Base-by-base conservation (phyloP, 2,797 vertebrate genomes). In the Microctenopoma stevenorrisi region DNA sequence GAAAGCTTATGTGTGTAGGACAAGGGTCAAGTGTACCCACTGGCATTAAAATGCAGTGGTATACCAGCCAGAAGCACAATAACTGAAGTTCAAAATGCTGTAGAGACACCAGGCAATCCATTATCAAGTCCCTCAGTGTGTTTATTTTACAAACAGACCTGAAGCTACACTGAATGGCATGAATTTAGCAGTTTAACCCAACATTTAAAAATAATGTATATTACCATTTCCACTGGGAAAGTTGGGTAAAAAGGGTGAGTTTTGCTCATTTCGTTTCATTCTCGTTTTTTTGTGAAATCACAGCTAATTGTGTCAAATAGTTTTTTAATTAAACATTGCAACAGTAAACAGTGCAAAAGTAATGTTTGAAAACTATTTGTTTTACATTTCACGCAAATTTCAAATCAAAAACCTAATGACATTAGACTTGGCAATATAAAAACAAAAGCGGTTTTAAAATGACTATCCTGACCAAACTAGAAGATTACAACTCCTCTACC, bases 21-120 rank as follows among this genome's bases (percentile, higher is more conserved):
- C 55, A 69, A 61, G 37, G 57, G 72, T 86, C 78, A 83, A 83
- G 64, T 71, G 37, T 59, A 56, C 56, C 74, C 60, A 54, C 30
- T 48, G 61, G 78, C 56, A 78, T 76, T 68, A 68, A 82, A 82
- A 77, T 68, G 64, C 59, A 73, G 56, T 14, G 65, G 46, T 30
- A 42, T 58, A 81, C 65, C 79, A 62, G 74, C 72, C 79, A 57
- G 72, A 74, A 25, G 60, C 68, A 63, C 18, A 77, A 85, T 60
- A 64, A 57, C 18, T 65, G 35, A 37, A 48, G 48, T 72, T 60
- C 14, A 70, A 26, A 49, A 46, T 33, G 62, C 28, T 47, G 33
- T 15, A 44, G 3, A 49, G 60, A 61, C 60, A 61, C 13, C 53
- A 55, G 53, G 43, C 53, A n/a, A 61, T 72, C 46, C 46, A 63